Evolutionary conservation across 2,888 invertebrate genomes (phyloP), one percentile per base, ranked within the genome.

Genomic region (Meghimatium bilineatum): DNA sequence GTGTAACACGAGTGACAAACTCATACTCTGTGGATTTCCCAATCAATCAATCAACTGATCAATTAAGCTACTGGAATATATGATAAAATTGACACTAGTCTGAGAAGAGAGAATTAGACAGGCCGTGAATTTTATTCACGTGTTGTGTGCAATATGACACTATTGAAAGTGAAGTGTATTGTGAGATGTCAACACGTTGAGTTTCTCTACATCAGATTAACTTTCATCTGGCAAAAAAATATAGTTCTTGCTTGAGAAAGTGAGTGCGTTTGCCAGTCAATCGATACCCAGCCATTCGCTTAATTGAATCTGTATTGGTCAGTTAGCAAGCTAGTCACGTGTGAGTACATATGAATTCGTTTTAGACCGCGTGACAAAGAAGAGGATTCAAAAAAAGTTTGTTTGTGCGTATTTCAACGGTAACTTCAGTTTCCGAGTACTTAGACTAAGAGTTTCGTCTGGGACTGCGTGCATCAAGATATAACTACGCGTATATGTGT

Each of bases 241-340:
- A 29, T 14, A 52, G 52, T 20, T 52, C 52, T 52, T 34, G 52
- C 32, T 74, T 52, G 32, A 52, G 52, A 29, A 44, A 74, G 32
- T 34, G 52, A 74, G 74, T 74, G 74, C 77, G 60, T 63, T 77
- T 77, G 36, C 77, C 76, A 76, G n/a, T 77, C 38, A 77, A 77
- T 77, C 77, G 77, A 77, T 77, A 77, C 36, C 20, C 38, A 63
- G 38, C 63, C 26, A 38, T 38, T 77, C 63, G 60, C 77, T 36
- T 60, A 77, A 77, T 63, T 60, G 60, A 77, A 36, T 77, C 77
- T 60, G 60, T 63, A 60, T 38, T 60, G 77, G 77, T 76, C 77
- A 77, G 60, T 77, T 76, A 52, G 77, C 63, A 63, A 75, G 75
- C 52, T 29, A 32, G 49, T 74, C 52, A 49, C 32, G 75, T 56